Conservation (phyloP, 1,140 invertebrate genomes). For the Drosophila ercepeae region DNA sequence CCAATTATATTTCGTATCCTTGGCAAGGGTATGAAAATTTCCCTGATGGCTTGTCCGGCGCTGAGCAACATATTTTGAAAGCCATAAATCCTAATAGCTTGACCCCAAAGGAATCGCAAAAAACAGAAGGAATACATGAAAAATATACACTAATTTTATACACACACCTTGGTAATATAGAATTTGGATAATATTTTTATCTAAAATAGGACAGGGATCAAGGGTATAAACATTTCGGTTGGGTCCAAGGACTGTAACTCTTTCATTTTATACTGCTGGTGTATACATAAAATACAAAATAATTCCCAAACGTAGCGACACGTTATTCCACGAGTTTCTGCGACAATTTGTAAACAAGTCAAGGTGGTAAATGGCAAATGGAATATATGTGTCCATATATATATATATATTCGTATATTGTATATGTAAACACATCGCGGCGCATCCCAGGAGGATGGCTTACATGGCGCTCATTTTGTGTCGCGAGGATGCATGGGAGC, state of each 20-base stretch:
- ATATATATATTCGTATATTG: no score
- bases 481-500: conserved; percentile 11
- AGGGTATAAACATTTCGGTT: background rate
- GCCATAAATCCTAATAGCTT: background rate
- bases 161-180: background rate
- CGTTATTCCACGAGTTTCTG: conserved; percentile 51
- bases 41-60: background rate
- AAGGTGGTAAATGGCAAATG: conserved; percentile 74
- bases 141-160: background rate
- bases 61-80: background rate
- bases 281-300: conserved; percentile 59
- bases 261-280: conserved; percentile 28
- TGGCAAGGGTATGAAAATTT: background rate
- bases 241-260: background rate
- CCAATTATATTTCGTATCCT: background rate
- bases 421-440: background rate
- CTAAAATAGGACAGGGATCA: background rate
- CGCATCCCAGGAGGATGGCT: conserved; percentile 26
- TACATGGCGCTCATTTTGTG: conserved; percentile 69
- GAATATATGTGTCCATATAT: conserved; percentile 23
- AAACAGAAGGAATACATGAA: background rate
- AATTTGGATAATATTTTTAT: background rate
- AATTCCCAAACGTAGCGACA: conserved; percentile 79
- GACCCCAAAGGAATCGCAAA: background rate
- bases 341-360: conserved; percentile 75